phyloP scores from a whole-genome alignment of 1,140 invertebrate species.

The Macrocentrus cingulum region DNA sequence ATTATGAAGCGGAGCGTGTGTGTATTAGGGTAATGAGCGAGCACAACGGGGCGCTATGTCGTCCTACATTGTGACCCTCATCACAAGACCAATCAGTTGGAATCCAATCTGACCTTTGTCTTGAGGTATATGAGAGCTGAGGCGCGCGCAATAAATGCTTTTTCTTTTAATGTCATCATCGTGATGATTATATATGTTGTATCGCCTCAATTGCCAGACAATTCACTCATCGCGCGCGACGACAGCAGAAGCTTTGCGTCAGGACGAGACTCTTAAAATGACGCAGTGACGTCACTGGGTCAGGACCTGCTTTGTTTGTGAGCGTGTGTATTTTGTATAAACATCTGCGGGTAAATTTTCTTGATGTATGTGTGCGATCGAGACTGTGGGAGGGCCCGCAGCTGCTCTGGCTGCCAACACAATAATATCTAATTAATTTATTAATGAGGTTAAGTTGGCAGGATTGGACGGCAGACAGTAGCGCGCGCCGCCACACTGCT shows the following conservation, averaged over 20 bases:
- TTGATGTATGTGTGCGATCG: constrained; percentile 20
- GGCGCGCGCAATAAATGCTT: too few species aligned
- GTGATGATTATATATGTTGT: too few species aligned
- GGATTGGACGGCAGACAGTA: constrained; percentile 58
- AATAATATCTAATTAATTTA: constrained; percentile 61
- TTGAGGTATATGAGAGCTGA: too few species aligned
- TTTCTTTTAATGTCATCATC: too few species aligned
- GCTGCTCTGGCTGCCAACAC: constrained; percentile 57
- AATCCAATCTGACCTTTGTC: constrained; percentile 2
- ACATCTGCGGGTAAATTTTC: constrained; percentile 40
- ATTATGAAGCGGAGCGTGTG: constrained; percentile 43
- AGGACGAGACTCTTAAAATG: constrained; percentile 4
- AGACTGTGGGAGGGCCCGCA: constrained; percentile 39
- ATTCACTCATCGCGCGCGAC: too few species aligned
- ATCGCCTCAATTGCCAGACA: too few species aligned
- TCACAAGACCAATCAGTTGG: not conserved
- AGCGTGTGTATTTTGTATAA: constrained; percentile 30
- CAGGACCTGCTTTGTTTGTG: constrained; percentile 35
- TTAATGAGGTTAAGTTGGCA: constrained; percentile 59
- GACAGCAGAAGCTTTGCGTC: too few species aligned
- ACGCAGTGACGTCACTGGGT: constrained; percentile 46
- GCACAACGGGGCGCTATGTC: not conserved
- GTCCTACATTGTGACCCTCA: constrained; percentile 15
- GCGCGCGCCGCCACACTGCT: constrained; percentile 41
- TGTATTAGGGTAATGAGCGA: constrained; percentile 25